Conservation (phyloP, 2,888 invertebrate genomes). For the Nezara viridula region DNA sequence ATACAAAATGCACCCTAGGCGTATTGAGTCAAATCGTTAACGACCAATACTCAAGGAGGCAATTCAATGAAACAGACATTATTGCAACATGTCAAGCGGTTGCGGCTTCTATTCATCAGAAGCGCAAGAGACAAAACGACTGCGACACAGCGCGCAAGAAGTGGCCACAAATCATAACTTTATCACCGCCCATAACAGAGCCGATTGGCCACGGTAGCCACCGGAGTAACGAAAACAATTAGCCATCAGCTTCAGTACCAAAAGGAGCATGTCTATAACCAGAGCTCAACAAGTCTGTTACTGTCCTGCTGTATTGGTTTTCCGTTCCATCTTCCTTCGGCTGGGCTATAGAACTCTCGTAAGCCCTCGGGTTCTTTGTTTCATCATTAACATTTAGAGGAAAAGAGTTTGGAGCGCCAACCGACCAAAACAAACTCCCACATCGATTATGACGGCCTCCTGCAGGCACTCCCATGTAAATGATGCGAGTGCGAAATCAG, state of each 20-base stretch:
- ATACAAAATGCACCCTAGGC: neutral
- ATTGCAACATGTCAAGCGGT: neutral
- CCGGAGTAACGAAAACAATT: neutral
- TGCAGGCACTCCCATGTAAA: conserved; percentile 24
- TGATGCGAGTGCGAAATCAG: conserved; percentile 24
- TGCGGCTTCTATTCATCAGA: neutral
- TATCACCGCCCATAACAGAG: conserved; percentile 25
- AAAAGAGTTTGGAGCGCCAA: neutral
- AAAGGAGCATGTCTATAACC: conserved; percentile 18
- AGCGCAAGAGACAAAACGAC: neutral
- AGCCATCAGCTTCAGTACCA: neutral
- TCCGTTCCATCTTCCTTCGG: too few relatives aligned
- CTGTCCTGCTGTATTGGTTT: neutral
- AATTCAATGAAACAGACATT: neutral
- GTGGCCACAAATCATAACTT: conserved; percentile 36
- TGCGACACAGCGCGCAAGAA: neutral
- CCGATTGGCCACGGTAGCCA: conserved; percentile 41
- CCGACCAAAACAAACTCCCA: neutral
- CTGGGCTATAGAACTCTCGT: too few relatives aligned
- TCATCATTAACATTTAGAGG: neutral
- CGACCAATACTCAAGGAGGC: neutral
- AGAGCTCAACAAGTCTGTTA: neutral
- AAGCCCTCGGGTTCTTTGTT: neutral
- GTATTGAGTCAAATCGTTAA: neutral
- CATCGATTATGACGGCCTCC: neutral